phyloP scores from a whole-genome alignment of 1,140 invertebrate species.

The Melipona quadrifasciata region DNA sequence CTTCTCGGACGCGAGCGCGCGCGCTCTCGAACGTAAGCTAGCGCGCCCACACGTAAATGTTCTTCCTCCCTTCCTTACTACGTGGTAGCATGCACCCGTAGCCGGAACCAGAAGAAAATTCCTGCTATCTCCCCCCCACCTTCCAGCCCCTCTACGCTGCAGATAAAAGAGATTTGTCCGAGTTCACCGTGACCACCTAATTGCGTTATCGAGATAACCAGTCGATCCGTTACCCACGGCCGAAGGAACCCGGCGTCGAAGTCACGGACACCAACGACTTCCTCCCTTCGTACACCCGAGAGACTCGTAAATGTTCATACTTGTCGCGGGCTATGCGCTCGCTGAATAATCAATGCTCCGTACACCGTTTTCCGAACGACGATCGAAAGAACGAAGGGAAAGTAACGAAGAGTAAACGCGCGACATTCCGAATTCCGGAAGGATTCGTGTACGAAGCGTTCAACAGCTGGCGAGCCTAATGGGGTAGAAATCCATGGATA shows the following conservation, averaged over 20 bases:
- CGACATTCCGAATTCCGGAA: neutral
- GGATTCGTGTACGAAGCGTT: neutral
- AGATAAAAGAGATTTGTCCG: constrained; percentile 77
- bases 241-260: constrained; percentile 23
- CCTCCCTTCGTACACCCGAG: neutral
- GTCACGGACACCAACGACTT: neutral
- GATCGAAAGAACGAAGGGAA: too few species aligned
- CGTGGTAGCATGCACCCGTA: neutral
- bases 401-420: neutral
- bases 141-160: neutral
- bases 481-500: neutral
- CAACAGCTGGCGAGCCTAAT: neutral
- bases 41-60: neutral
- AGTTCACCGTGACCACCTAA: constrained; percentile 67
- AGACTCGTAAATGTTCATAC: constrained; percentile 31
- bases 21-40: constrained; percentile 1
- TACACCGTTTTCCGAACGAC: too few species aligned
- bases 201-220: constrained; percentile 75
- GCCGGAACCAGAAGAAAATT: constrained; percentile 69
- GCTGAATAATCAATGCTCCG: constrained; percentile 37
- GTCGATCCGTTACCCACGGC: constrained; percentile 62
- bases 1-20: constrained; percentile 54
- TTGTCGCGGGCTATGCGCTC: neutral
- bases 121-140: constrained; percentile 66
- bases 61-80: neutral